Conservation (phyloP, 2,113 vertebrate species). For the Crotalus helleri region DNA sequence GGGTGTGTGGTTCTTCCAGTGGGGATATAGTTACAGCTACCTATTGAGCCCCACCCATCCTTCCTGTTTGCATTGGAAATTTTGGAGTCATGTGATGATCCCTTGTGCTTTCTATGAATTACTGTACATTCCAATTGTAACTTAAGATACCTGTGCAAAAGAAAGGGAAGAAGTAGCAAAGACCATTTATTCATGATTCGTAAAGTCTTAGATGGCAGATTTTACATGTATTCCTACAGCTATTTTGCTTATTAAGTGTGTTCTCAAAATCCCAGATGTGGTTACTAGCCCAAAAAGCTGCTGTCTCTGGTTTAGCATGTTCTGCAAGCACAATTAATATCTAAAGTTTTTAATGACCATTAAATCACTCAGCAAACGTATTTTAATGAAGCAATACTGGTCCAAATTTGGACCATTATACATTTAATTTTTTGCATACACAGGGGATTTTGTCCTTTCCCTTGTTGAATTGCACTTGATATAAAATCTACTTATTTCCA, state of each 20-base stretch:
- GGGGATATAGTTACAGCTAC: too few relatives aligned
- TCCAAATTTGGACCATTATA: neutral
- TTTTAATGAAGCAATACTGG: neutral
- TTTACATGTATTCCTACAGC: neutral
- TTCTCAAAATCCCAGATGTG: neutral
- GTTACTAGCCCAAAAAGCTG: neutral
- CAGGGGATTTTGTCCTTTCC: neutral
- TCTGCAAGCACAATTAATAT: neutral
- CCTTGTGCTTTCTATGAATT: neutral
- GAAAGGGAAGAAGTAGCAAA: neutral
- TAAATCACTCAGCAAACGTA: neutral
- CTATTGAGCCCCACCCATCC: neutral
- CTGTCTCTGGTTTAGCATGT: neutral
- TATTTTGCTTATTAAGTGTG: neutral
- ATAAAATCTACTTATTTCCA: neutral
- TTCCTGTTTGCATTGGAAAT: neutral
- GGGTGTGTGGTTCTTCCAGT: too few relatives aligned
- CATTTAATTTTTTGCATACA: neutral
- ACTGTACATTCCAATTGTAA: neutral
- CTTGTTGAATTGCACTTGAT: neutral
- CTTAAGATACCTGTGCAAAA: neutral
- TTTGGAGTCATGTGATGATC: neutral
- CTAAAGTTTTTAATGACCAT: neutral
- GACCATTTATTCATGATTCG: neutral
- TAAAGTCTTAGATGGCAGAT: neutral